Evolutionary conservation across 2,888 invertebrate species (phyloP).

Genomic region (Megastigmus dorsalis): DNA sequence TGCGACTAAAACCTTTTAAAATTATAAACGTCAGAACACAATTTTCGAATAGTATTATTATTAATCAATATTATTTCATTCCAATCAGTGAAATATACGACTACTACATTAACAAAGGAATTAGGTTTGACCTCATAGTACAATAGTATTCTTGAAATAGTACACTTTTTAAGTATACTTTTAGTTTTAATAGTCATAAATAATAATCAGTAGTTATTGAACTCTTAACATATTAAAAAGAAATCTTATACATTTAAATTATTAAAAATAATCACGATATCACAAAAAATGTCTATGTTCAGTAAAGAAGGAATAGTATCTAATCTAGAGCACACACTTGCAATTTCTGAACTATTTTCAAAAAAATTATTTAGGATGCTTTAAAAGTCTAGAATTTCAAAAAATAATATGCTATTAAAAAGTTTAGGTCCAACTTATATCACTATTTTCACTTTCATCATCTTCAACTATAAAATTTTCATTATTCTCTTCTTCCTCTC

Average conservation of each 20-base stretch:
- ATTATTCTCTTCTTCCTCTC: slow-evolving; percentile 33
- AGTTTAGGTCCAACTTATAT: slow-evolving; percentile 48
- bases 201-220: background rate
- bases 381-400: slow-evolving; percentile 1
- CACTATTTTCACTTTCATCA: slow-evolving; percentile 44
- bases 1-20: no score
- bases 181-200: slow-evolving; percentile 5
- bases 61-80: no score
- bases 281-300: slow-evolving; percentile 22
- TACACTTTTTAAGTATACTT: no score
- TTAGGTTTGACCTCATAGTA: no score
- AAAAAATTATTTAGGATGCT: background rate
- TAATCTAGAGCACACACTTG: slow-evolving; percentile 16
- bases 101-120: no score
- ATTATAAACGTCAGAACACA: no score
- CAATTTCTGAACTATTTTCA: background rate
- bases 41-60: no score
- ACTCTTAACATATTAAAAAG: background rate
- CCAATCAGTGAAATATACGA: no score
- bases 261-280: slow-evolving; percentile 26
- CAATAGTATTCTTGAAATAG: no score
- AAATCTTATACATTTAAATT: slow-evolving; percentile 11
- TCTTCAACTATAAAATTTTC: slow-evolving; percentile 45
- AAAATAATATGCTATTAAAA: background rate
- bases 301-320: background rate